phyloP scores from a whole-genome alignment of 2,113 vertebrate species.

The Haliaeetus leucogaster region DNA sequence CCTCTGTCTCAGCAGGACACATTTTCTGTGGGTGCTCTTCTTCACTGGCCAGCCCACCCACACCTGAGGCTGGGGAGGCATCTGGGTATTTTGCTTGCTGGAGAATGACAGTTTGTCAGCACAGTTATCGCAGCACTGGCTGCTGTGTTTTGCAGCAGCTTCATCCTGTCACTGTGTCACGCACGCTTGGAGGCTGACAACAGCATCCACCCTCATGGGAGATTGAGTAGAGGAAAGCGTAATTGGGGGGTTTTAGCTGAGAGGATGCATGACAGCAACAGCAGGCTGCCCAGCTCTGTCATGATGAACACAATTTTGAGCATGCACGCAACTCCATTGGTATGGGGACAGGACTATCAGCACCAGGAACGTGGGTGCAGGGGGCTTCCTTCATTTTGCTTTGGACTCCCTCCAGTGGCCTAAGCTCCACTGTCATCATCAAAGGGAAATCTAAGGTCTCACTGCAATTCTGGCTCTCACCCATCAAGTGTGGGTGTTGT shows the following conservation, averaged over 20 bases:
- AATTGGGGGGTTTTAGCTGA: background rate
- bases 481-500: background rate
- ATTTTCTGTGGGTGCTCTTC: background rate
- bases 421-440: background rate
- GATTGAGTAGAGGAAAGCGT: background rate
- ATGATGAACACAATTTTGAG: background rate
- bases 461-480: background rate
- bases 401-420: background rate
- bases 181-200: background rate
- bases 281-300: background rate
- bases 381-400: background rate
- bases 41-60: background rate
- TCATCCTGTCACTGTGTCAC: background rate
- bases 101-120: background rate
- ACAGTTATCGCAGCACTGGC: background rate
- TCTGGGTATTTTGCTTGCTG: background rate
- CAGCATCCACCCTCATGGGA: background rate
- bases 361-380: accelerated
- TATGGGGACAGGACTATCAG: background rate
- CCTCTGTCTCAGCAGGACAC: background rate
- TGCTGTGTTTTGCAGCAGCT: background rate
- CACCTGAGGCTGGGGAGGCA: background rate
- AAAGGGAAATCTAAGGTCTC: background rate
- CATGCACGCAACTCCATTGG: accelerated
- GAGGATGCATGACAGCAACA: background rate